Evolutionary conservation across 1,140 invertebrate species (phyloP), one percentile per base, ranked within the genome.

Genomic region (Ditylenchus dipsaci): DNA sequence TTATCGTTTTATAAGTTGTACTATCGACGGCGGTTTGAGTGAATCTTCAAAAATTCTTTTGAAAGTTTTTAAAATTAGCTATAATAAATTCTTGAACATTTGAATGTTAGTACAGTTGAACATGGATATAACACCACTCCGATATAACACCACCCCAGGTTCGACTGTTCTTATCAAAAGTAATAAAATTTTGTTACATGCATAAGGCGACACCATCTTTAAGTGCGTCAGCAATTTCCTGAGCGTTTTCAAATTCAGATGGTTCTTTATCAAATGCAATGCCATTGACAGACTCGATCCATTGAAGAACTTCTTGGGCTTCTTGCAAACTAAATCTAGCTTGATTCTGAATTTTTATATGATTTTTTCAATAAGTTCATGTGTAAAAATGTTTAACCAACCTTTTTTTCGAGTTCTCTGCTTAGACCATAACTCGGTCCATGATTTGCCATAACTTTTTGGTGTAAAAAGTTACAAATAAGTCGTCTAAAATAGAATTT

Each of bases 361-460:
- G 65, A 42, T 49, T 67, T 60, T 19, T 62, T 61, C 13, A 1
- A 38, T 47, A 38, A 9, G 49, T 66, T n/a, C n/a, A 67, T 42
- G 27, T 58, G 80, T 60, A 73, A 45, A 21, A 21, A 9, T 42
- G 47, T n/a, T 30, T 17, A 59, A 65, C 71, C 72, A 81, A 87
- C 86, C 82, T 87, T 87, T 78, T 86, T 81, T 73, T 86, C 84
- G 65, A 86, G 84, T 75, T 87, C 86, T 23, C 86, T 76, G 74
- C 86, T 87, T 26, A 87, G 78, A 67, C 86, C 86, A 76, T 87
- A 87, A n/a, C 84, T 78, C 60, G 86, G 86, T 68, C 86, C 86
- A 73, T 87, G 86, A 76, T 85, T 87, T 29, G 86, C 86, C 86
- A 87, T 87, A 5, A 23, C 19, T 69, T 1, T n/a, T n/a, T n/a